Conservation (phyloP, 2,888 invertebrate genomes). For the Temnothorax ravouxi region DNA sequence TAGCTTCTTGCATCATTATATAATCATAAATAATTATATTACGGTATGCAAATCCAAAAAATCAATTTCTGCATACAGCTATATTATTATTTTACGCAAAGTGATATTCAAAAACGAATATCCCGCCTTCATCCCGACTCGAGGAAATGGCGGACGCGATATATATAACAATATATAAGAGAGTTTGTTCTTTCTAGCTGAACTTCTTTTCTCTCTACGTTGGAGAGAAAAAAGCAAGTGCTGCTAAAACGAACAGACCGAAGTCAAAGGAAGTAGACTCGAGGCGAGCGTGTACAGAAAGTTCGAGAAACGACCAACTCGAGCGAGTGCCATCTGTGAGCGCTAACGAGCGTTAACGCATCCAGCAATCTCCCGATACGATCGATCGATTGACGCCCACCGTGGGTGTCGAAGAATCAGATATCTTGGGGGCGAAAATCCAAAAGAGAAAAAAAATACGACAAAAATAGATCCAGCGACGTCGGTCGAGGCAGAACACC, state of each 20-base stretch:
- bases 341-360: conserved; percentile 57
- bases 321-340: conserved; percentile 82
- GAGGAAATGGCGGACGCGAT: conserved; percentile 9
- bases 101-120: conserved; percentile 13
- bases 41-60: neutral
- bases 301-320: neutral
- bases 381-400: conserved; percentile 23
- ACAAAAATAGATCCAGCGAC: neutral
- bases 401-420: neutral
- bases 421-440: neutral
- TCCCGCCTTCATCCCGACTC: neutral
- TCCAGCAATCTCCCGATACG: conserved; percentile 2
- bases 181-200: neutral
- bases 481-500: no score
- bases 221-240: no score
- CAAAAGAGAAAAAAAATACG: no score
- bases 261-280: neutral
- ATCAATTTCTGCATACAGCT: neutral
- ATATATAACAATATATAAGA: neutral
- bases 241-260: neutral
- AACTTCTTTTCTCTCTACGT: neutral
- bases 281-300: neutral
- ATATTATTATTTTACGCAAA: neutral
- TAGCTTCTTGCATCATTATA: no score
- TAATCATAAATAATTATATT: neutral